Base-by-base conservation (phyloP, 2,797 vertebrate species). In the Cossypha niveicapilla region DNA sequence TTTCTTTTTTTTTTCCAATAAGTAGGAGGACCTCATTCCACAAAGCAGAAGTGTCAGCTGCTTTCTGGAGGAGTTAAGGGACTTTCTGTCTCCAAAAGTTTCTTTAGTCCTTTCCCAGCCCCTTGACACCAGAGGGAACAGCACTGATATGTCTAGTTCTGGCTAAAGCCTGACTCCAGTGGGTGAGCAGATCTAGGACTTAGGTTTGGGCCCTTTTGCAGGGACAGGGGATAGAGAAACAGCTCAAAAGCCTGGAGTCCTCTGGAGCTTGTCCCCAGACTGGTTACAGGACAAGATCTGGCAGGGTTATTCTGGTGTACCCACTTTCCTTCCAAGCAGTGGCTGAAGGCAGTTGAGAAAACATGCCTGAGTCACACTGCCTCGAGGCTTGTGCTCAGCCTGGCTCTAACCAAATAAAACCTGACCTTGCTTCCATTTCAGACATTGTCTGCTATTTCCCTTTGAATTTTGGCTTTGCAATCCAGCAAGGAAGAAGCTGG, bases 401-500 rank as follows among this genome's bases (percentile, higher is more conserved):
- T 71, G 72, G 37, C 76, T 90, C 30, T 85, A 86, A 37, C 70
- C 80, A 92, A 90, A 81, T 57, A 90, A 78, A 79, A 67, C 83
- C 63, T 80, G 77, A 80, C 84, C 71, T 53, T 53, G 21, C 80
- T 75, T 94, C 61, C 77, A 63, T 60, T 85, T 76, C 86, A 48
- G 90, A 82, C 5, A 5, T 27, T 71, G 67, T 57, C 57, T 86
- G 32, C 63, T 76, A 18, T 74, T 66, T 79, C 54, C 65, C 68
- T 92, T 82, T 86, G 81, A 80, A 28, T 83, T 92, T 65, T 80
- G 83, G 65, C 79, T 90, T 92, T 92, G 74, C 61, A 70, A 5
- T 67, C 39, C 28, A 84, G 44, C 58, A 1, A 78, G 72, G 71
- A 82, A 78, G 71, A 68, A 83, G 53, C 84, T 61, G 72, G 28